Evolutionary conservation across 2,888 invertebrate species (phyloP).

Genomic region (Tetragnatha montana): DNA sequence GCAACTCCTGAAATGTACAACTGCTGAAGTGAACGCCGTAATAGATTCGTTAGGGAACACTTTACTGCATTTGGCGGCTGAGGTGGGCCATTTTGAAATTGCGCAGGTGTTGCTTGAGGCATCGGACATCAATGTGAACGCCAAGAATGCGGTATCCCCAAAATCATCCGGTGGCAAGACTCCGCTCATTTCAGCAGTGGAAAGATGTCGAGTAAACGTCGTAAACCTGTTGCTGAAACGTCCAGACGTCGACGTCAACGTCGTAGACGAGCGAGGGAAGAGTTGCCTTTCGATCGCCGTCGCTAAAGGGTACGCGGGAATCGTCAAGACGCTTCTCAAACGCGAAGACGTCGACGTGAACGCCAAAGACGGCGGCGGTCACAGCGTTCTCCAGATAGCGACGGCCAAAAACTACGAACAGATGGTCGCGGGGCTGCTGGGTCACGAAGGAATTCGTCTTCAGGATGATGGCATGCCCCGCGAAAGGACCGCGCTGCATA

Average conservation of each 20-base stretch:
- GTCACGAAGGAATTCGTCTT: conserved; percentile 12
- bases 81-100: neutral
- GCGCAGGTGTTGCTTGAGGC: conserved; percentile 7
- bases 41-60: neutral
- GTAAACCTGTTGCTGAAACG: neutral
- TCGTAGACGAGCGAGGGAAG: neutral
- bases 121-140: conserved; percentile 13
- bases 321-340: neutral
- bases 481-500: neutral
- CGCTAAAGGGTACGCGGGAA: neutral
- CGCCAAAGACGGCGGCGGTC: neutral
- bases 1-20: conserved; percentile 3
- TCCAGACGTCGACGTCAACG: conserved; percentile 7
- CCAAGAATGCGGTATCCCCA: neutral
- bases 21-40: neutral
- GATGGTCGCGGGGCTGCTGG: neutral
- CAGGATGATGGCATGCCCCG: neutral
- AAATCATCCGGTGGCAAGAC: conserved; percentile 1
- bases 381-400: neutral
- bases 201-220: conserved; percentile 1
- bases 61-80: conserved; percentile 22
- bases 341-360: conserved; percentile 1
- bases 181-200: conserved; percentile 21
- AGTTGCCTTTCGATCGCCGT: conserved; percentile 11
- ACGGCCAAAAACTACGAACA: neutral